A percentile compares a stretch with the other conserved stretches of the same genome.
Conservation (phyloP, 1,140 invertebrate genomes). For the Camponotus vicinus region DNA sequence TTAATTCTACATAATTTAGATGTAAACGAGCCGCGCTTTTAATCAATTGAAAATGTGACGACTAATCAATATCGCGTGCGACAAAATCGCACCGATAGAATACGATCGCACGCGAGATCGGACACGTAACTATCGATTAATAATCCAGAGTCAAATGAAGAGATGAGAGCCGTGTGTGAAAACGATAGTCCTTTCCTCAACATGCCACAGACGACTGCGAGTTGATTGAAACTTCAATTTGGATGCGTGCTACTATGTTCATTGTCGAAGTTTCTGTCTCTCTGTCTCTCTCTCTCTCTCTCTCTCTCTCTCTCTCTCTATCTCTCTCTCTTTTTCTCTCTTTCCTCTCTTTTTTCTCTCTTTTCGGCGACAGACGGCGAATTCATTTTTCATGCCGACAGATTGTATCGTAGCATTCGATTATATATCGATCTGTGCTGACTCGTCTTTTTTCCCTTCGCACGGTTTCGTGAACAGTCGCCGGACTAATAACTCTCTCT, state of each 20-base stretch:
- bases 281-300: too few species aligned
- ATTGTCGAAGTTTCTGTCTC: constrained; percentile 3
- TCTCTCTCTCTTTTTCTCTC: too few species aligned
- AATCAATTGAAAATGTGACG: not conserved
- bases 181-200: constrained; percentile 16
- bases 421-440: constrained; percentile 26
- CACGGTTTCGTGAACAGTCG: constrained; percentile 22
- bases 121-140: not conserved
- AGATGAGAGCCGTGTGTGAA: not conserved
- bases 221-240: constrained; percentile 50
- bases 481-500: constrained; percentile 31
- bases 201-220: not conserved
- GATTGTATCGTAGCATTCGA: constrained; percentile 35
- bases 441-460: not conserved
- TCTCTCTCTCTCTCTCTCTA: not conserved
- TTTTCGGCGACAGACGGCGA: constrained; percentile 19
- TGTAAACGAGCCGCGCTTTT: not conserved
- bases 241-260: constrained; percentile 20
- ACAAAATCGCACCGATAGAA: not conserved
- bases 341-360: not conserved
- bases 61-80: not conserved
- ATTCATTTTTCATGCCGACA: constrained; percentile 44
- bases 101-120: not conserved
- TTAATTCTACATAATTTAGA: not conserved
- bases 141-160: not conserved